Base-by-base conservation (phyloP, 2,113 vertebrate genomes). In the Sebastes fasciatus region DNA sequence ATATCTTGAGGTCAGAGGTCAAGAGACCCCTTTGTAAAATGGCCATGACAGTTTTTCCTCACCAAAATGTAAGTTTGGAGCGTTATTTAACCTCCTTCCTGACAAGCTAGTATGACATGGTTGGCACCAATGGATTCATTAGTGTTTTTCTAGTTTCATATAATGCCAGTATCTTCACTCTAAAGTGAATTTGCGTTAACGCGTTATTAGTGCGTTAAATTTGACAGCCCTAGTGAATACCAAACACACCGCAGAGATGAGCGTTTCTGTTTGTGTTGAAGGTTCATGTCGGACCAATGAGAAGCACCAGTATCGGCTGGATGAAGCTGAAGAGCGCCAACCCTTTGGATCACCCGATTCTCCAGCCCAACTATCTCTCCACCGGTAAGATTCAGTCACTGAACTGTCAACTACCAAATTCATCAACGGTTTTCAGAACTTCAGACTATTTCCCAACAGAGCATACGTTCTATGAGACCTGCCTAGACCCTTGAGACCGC, bases 301-400 rank as follows among this genome's bases (percentile, higher is more conserved):
- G 98, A 88, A 97, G 93, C 90, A 96, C 94, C 0, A 99, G 98
- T 68, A 89, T 94, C 26, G 98, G 98, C 60, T 99, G 97, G 97
- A 74, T 99, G 65, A 99, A 97, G 86, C 94, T 99, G 91, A 96
- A 95, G 92, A 99, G 96, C 40, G 58, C 89, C 78, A 94, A 96
- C 87, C 98, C 98, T 6, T 89, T 74, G 0, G 97, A 97, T 45
- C 98, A 98, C 78, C 98, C 98, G 0, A 66, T 97, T 77, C 95
- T 99, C 49, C 96, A 99, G 34, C 97, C 98, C 13, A 99, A 99
- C 95, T 99, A 99, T 86, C 82, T 99, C 73, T 97, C 98, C 34
- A 96, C 96, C 76, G 98, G 98, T 99, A 94, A 91, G 82, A 60
- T 48, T 7, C 46, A 26, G 8, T 52, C 62, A n/a, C 17, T 51